Base-by-base conservation (phyloP, 2,113 vertebrate genomes). In the Rana temporaria region DNA sequence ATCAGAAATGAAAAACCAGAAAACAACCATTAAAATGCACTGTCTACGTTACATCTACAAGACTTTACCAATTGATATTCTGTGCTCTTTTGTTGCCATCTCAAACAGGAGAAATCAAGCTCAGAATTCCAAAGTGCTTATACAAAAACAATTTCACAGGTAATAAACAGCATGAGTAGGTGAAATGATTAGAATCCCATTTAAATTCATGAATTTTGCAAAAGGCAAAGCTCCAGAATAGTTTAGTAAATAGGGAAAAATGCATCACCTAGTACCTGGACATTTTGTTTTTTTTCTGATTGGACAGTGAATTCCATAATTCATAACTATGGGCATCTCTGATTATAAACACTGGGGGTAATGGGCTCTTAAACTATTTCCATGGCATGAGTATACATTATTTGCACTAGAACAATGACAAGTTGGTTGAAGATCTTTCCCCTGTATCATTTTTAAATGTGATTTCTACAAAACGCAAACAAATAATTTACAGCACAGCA, bases 171-270 rank as follows among this genome's bases (percentile, higher is more conserved):
- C 48, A 59, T 57, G 62, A 30, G 57, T 55, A 66, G 48, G 62
- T 74, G 62, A 32, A 67, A 82, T 82, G 60, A 82, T 82, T 82
- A 74, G 32, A 74, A 57, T 82, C 26, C 60, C 42, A 82, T 82
- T 82, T 66, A 82, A 82, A 74, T 82, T 74, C 70, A 82, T 82
- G 80, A 82, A 82, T 82, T 74, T 74, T 62, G 57, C 80, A 81
- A 71, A 30, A 81, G 60, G 72, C 24, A 34, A 57, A 66, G 60
- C 80, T 34, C 30, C 62, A 71, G 24, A 74, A 48, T 32, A 73
- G 59, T 57, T 82, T 82, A 38, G 60, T 66, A 74, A 56, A 74
- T 81, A 65, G 60, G 62, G 38, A 65, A 30, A 56, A 30, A 65
- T 57, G 30, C 18, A 55, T 14, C 14, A 15, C 80, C 42, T 3